Evolutionary conservation across 2,888 invertebrate species (phyloP).

Genomic region (Drosophila falleni): DNA sequence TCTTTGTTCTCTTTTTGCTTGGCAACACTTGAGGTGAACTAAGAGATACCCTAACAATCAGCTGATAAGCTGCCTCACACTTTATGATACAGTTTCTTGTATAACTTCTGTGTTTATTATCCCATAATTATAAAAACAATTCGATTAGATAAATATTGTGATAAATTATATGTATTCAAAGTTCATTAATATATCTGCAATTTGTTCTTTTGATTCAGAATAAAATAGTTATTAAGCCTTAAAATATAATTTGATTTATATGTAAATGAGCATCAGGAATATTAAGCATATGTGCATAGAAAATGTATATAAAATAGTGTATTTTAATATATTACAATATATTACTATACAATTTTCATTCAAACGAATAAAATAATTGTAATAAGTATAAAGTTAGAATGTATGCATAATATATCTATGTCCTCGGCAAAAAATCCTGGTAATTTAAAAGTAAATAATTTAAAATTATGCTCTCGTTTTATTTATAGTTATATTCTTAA

Average conservation of each 20-base stretch:
- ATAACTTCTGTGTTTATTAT: constrained; percentile 16
- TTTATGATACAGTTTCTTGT: constrained; percentile 6
- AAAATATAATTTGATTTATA: background rate
- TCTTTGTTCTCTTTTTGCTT: constrained; percentile 1
- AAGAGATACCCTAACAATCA: background rate
- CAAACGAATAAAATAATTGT: no score
- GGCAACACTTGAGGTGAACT: background rate
- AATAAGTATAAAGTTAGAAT: no score
- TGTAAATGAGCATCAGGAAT: no score
- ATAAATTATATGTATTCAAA: constrained; percentile 8
- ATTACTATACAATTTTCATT: no score
- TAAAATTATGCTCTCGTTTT: background rate
- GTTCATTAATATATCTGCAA: constrained; percentile 14
- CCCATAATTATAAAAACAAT: background rate
- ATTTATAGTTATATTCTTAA: background rate
- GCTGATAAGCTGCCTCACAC: background rate
- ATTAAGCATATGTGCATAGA: no score
- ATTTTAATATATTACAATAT: no score
- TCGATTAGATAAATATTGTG: constrained; percentile 11
- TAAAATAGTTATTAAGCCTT: background rate
- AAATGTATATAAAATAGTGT: no score
- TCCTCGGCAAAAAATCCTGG: no score
- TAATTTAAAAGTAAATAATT: no score
- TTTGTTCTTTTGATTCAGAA: no score
- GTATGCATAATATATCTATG: no score